Conservation (phyloP, 2,888 invertebrate genomes). For the Sympetrum striolatum region DNA sequence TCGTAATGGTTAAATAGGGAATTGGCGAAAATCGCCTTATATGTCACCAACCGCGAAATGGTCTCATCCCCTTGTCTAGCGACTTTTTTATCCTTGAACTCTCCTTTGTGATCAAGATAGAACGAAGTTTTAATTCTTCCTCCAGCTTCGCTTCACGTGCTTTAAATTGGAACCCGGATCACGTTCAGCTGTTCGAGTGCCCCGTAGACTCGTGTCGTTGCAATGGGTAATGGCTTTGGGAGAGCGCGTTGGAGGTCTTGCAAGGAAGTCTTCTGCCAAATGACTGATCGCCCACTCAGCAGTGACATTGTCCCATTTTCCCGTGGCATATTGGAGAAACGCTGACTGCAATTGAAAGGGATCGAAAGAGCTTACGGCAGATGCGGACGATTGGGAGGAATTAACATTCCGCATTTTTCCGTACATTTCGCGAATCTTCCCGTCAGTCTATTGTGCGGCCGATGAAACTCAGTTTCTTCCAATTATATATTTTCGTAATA, state of each 20-base stretch:
- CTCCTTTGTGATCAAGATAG: neutral
- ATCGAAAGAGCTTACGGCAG: no score
- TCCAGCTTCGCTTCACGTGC: neutral
- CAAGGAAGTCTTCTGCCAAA: neutral
- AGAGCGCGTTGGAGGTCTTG: neutral
- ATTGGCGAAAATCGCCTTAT: neutral
- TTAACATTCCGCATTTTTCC: neutral
- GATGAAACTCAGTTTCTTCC: no score
- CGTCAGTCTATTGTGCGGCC: neutral
- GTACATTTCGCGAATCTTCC: neutral
- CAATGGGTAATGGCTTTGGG: neutral
- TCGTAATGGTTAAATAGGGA: neutral
- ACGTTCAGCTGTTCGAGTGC: neutral
- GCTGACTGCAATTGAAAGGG: no score
- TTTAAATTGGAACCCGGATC: neutral
- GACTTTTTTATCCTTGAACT: neutral
- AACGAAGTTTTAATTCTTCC: neutral
- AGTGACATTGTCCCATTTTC: neutral
- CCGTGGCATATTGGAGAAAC: neutral
- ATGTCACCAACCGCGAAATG: neutral
- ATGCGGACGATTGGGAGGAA: neutral
- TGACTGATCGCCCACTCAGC: neutral
- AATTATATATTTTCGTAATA: no score
- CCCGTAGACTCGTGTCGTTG: neutral
- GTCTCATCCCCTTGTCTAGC: neutral